Evolutionary conservation across 2,888 invertebrate species (phyloP).

Genomic region (Electrophaes corylata): DNA sequence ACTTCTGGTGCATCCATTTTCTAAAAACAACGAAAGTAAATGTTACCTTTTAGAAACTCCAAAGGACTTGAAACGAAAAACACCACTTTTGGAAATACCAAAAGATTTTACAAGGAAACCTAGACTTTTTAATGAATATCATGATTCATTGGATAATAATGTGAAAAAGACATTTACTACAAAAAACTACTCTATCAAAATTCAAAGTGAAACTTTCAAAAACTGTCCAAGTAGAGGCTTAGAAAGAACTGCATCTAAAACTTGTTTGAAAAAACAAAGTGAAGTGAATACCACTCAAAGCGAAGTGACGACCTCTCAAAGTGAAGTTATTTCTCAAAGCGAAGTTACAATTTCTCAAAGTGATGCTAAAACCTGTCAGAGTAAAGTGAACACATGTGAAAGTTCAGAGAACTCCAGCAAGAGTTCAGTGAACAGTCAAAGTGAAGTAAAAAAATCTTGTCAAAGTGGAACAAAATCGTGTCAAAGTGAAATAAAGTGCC

Average conservation of each 20-base stretch:
- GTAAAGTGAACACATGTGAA: slow-evolving; percentile 34
- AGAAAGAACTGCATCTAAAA: neutral
- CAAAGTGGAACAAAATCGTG: slow-evolving; percentile 24
- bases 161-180: slow-evolving; percentile 24
- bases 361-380: slow-evolving; percentile 24
- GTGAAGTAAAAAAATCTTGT: slow-evolving; percentile 28
- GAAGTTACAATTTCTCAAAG: slow-evolving; percentile 27
- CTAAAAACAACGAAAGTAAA: slow-evolving; percentile 48
- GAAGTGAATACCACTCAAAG: slow-evolving; percentile 1
- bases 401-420: slow-evolving; percentile 47
- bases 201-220: slow-evolving; percentile 7
- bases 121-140: slow-evolving; percentile 50
- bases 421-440: slow-evolving; percentile 26
- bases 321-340: slow-evolving; percentile 40
- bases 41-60: slow-evolving; percentile 71
- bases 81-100: slow-evolving; percentile 67
- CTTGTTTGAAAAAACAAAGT: neutral
- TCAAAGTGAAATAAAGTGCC: slow-evolving; percentile 39
- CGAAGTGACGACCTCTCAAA: slow-evolving; percentile 33
- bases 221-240: slow-evolving; percentile 4
- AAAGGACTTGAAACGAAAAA: slow-evolving; percentile 66
- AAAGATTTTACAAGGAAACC: slow-evolving; percentile 63
- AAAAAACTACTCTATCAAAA: neutral
- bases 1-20: slow-evolving; percentile 66
- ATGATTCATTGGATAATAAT: slow-evolving; percentile 15